Percentiles rank a stretch among this genome's conserved stretches.
Conservation (phyloP, 2,113 vertebrate species). For the Megaleporinus macrocephalus region DNA sequence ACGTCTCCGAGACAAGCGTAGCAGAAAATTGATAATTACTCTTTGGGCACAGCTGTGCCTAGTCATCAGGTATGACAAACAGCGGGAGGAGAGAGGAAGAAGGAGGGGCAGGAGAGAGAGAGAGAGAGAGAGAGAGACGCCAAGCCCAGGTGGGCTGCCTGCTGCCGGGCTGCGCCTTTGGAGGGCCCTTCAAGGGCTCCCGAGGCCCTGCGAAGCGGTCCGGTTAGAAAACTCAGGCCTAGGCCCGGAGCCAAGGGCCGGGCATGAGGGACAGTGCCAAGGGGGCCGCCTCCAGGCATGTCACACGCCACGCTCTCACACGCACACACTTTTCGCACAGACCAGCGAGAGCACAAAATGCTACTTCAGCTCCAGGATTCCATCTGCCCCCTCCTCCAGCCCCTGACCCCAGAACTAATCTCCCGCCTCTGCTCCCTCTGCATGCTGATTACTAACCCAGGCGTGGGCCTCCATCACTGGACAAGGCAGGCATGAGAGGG, state of each 20-base stretch:
- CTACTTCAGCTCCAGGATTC: background rate
- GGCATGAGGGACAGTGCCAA: background rate
- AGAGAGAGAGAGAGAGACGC: background rate
- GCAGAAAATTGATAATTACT: slow-evolving; percentile 57
- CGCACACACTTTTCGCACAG: background rate
- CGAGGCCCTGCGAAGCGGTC: background rate
- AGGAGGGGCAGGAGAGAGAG: background rate
- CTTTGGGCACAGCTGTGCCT: slow-evolving; percentile 43
- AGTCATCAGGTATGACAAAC: slow-evolving; percentile 50
- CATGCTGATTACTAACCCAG: slow-evolving; percentile 9
- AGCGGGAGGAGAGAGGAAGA: background rate
- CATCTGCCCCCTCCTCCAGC: slow-evolving; percentile 7
- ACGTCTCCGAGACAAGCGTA: slow-evolving; percentile 50
- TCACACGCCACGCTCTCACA: background rate
- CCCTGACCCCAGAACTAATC: background rate
- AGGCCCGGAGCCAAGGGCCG: background rate
- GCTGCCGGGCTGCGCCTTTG: background rate
- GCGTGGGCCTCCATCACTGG: background rate
- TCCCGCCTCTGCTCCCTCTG: slow-evolving; percentile 1
- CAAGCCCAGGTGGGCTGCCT: slow-evolving; percentile 1
- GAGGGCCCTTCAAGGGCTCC: background rate
- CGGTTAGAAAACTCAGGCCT: background rate
- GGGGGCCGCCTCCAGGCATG: slow-evolving; percentile 2
- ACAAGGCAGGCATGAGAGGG: background rate
- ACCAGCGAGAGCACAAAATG: background rate